phyloP scores from a whole-genome alignment of 2,797 vertebrate genomes.

The Siniperca obscura region DNA sequence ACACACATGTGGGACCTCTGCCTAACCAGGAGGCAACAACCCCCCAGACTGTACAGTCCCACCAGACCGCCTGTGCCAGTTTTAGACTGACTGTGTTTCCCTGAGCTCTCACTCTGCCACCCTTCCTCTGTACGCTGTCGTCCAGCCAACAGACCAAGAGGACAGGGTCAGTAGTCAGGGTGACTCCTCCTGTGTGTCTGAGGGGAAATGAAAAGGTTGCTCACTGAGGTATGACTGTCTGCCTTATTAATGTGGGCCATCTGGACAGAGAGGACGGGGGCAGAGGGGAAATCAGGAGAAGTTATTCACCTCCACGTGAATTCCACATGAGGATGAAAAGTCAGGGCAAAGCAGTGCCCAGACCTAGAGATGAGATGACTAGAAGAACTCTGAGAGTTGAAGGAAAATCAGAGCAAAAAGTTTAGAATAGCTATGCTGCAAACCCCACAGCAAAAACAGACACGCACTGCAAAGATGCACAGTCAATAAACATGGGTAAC shows the following conservation, averaged over 20 bases:
- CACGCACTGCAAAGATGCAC: not conserved
- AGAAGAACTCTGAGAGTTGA: not conserved
- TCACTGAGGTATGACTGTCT: slow-evolving; percentile 73
- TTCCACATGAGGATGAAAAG: slow-evolving; percentile 42
- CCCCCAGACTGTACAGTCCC: slow-evolving; percentile 26
- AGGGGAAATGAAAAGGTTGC: slow-evolving; percentile 78
- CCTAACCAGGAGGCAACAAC: slow-evolving; percentile 17
- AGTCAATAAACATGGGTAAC: not conserved
- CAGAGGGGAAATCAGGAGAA: slow-evolving; percentile 52
- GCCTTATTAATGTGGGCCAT: slow-evolving; percentile 78
- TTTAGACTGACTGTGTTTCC: slow-evolving; percentile 11
- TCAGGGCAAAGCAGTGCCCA: slow-evolving; percentile 1
- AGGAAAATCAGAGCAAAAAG: slow-evolving; percentile 15
- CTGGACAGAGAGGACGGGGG: slow-evolving; percentile 58
- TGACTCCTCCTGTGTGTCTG: slow-evolving; percentile 59
- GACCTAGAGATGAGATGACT: not conserved
- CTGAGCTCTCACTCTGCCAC: slow-evolving; percentile 30
- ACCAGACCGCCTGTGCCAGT: slow-evolving; percentile 2
- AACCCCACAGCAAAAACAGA: not conserved
- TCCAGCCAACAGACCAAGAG: slow-evolving; percentile 40
- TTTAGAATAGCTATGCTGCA: not conserved
- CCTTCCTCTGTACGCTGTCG: not conserved
- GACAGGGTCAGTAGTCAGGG: slow-evolving; percentile 66
- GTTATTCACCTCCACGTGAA: slow-evolving; percentile 58
- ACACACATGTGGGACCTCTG: not conserved